These are phyloP conservation scores for Rosalia funebris DNA, from an alignment of 2,888 invertebrate species.

Conservation along the genomic window DNA sequence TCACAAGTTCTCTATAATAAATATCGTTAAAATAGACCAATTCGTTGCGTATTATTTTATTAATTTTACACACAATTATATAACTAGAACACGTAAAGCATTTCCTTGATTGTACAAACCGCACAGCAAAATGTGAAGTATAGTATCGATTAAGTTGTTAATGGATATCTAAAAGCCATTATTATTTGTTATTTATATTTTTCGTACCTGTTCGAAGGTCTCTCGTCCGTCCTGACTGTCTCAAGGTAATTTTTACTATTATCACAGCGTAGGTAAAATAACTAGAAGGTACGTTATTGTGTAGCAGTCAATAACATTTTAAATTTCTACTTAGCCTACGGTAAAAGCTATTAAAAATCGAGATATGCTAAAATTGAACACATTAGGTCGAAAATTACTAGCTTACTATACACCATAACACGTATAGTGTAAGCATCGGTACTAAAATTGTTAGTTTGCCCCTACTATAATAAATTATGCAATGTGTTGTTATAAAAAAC, in stretches of 20 bases:
- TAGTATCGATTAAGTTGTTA: conserved; percentile 8
- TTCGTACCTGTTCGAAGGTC: conserved; percentile 31
- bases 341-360: conserved; percentile 1
- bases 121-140: conserved; percentile 5
- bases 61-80: background rate
- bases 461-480: conserved; percentile 23
- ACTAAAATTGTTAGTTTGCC: conserved; percentile 33
- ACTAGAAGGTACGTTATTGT: background rate
- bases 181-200: conserved; percentile 17
- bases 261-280: conserved; percentile 15
- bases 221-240: background rate
- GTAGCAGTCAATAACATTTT: conserved; percentile 11
- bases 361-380: conserved; percentile 26
- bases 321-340: conserved; percentile 11
- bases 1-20: background rate
- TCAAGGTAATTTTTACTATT: conserved; percentile 15
- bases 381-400: conserved; percentile 31
- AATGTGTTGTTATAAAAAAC: conserved; percentile 29
- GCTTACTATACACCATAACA: conserved; percentile 28
- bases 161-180: conserved; percentile 5
- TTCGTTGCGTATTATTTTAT: background rate
- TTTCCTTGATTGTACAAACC: background rate
- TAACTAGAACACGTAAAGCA: background rate
- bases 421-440: conserved; percentile 24
- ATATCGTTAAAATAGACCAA: background rate